Conservation (phyloP, 2,888 invertebrate genomes). For the Torymus aiolomorphi region DNA sequence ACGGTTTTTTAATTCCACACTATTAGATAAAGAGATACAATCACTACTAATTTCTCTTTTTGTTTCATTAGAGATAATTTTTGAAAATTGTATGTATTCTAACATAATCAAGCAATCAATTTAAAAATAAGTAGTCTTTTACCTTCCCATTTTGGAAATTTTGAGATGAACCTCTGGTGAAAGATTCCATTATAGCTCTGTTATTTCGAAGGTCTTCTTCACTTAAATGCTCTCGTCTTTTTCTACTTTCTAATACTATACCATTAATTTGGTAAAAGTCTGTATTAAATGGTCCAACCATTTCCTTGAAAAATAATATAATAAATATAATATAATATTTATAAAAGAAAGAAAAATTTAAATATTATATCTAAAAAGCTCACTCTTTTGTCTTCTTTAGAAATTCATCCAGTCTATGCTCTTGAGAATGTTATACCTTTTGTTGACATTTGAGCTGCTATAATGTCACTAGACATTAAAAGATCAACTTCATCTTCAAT, state of each 20-base stretch:
- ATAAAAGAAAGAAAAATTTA: background rate
- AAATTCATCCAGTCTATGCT: slow-evolving; percentile 97
- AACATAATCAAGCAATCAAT: no score
- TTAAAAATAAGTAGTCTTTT: slow-evolving; percentile 53
- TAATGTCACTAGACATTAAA: slow-evolving; percentile 97
- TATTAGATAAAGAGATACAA: background rate
- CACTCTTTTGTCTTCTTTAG: slow-evolving; percentile 91
- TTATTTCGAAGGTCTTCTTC: slow-evolving; percentile 98
- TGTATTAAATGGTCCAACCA: slow-evolving; percentile 94
- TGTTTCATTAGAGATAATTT: slow-evolving; percentile 6
- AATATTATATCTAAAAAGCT: slow-evolving; percentile 50
- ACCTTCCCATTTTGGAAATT: slow-evolving; percentile 85
- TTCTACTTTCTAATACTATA: slow-evolving; percentile 92
- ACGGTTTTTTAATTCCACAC: slow-evolving; percentile 16
- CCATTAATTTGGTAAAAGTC: slow-evolving; percentile 96
- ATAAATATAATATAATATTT: slow-evolving; percentile 21
- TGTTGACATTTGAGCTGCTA: slow-evolving; percentile 98
- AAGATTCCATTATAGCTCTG: slow-evolving; percentile 94
- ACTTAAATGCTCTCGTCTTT: slow-evolving; percentile 95
- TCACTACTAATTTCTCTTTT: background rate
- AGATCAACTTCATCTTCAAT: slow-evolving; percentile 99
- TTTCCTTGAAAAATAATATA: slow-evolving; percentile 80
- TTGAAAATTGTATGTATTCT: background rate
- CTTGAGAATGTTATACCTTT: slow-evolving; percentile 95
- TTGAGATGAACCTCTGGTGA: slow-evolving; percentile 90